Evolutionary conservation across 2,113 vertebrate species (phyloP), one percentile per base, ranked within the genome.

Genomic region (Struthidea cinerea): DNA sequence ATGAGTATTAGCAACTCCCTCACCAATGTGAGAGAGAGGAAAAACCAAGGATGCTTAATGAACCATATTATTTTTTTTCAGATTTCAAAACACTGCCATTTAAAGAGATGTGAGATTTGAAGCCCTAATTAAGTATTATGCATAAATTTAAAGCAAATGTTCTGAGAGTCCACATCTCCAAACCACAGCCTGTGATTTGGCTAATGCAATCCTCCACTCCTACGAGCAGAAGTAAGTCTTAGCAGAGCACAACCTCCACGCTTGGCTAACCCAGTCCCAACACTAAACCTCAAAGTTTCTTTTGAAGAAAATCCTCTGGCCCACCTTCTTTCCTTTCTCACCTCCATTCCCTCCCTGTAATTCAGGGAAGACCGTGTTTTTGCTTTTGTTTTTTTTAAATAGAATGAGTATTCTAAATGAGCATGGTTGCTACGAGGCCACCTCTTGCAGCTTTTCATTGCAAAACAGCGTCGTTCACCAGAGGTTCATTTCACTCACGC

Each of bases 61-160:
- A 93, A 69, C 70, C n/a, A 3, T 68, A 20, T 60, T 47, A 41
- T 53, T 60, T 87, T 84, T 84, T 88, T 84, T 60, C 49, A 94
- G 70, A 63, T 94, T 96, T 94, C 93, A 92, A 96, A 94, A 80
- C 82, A 90, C 55, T 10, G 4, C 57, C 82, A 87, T 73, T 89
- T 95, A 87, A 78, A 96, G 65, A 94, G 74, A 91, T 41, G 84
- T 84, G 89, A 94, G 87, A 95, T 94, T 47, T 79, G 77, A 95
- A 92, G 65, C 57, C 60, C 81, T 87, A 87, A 94, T 89, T 95
- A 95, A 89, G 37, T 82, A 93, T 84, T 60, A 87, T 53, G 70
- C 81, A 92, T 91, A 91, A 79, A 93, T 87, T 61, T 82, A 89
- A 95, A 85, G 87, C 53, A 94, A 95, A 89, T 57, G 71, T 74